Percentiles rank a stretch among this genome's conserved stretches.
phyloP scores from a whole-genome alignment of 1,140 invertebrate species.

The Macrotrachela quadricornifera region DNA sequence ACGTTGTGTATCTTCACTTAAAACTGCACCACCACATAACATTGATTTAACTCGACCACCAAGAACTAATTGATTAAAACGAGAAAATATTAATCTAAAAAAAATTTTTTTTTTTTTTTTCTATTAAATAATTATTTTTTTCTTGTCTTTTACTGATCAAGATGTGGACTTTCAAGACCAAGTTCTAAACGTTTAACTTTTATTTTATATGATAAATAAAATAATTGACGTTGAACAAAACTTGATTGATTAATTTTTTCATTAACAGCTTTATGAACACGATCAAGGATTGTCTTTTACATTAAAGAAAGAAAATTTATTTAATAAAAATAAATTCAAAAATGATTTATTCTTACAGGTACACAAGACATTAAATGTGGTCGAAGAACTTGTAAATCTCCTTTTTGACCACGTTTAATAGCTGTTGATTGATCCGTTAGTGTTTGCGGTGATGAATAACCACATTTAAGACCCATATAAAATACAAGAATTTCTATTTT shows the following conservation, averaged over 20 bases:
- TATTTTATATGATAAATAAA: conserved; percentile 66
- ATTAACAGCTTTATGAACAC: conserved; percentile 79
- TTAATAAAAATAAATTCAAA: background rate
- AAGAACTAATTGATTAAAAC: conserved; percentile 38
- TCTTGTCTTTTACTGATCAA: conserved; percentile 11
- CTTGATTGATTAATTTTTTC: conserved; percentile 62
- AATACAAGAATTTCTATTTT: conserved; percentile 37
- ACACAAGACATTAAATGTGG: conserved; percentile 86
- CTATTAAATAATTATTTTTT: background rate
- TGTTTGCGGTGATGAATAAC: conserved; percentile 80
- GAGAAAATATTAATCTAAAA: conserved; percentile 3
- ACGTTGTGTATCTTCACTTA: conserved; percentile 79
- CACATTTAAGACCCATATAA: conserved; percentile 61
- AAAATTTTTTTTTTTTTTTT: conserved; percentile 1
- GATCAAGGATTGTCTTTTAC: conserved; percentile 65
- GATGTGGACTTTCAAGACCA: conserved; percentile 27
- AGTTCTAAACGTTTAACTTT: conserved; percentile 44
- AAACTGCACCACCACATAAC: conserved; percentile 71
- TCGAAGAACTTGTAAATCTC: conserved; percentile 65
- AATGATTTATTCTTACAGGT: conserved; percentile 40
- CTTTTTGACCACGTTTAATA: conserved; percentile 57
- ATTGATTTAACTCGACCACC: conserved; percentile 67
- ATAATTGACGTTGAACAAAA: conserved; percentile 45
- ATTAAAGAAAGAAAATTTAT: conserved; percentile 9
- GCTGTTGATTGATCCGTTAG: conserved; percentile 81